Evolutionary conservation across 2,888 invertebrate species (phyloP).

Genomic region (Sycophila texana): DNA sequence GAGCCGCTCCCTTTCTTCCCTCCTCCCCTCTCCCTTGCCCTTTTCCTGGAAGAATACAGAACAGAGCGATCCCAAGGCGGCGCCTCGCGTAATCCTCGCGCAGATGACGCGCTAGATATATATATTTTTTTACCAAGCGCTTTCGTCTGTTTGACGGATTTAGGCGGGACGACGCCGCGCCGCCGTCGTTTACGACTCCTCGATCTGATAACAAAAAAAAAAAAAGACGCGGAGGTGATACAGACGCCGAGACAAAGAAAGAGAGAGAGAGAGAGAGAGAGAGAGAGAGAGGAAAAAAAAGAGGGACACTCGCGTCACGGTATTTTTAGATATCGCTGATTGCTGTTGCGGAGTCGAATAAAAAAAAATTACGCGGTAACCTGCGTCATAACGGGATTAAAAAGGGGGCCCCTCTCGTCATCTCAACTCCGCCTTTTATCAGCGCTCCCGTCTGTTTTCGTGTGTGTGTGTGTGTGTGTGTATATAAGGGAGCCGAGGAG

Average conservation of each 20-base stretch:
- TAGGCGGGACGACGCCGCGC: neutral
- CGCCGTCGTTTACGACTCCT: constrained; percentile 1
- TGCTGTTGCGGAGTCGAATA: constrained; percentile 36
- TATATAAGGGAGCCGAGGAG: neutral
- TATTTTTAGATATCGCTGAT: constrained; percentile 50
- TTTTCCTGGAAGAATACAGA: neutral
- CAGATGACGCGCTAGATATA: neutral
- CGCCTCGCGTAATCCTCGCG: neutral
- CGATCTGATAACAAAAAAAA: constrained; percentile 12
- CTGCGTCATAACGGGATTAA: constrained; percentile 46
- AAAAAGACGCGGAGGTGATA: neutral
- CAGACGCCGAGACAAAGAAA: neutral
- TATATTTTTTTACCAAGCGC: neutral
- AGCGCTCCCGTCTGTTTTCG: neutral
- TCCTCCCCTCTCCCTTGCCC: neutral
- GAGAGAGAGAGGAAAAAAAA: neutral
- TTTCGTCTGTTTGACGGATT: constrained; percentile 10
- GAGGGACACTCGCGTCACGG: neutral
- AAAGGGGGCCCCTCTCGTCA: neutral
- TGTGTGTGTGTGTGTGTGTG: constrained; percentile 9
- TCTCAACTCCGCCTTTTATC: constrained; percentile 25
- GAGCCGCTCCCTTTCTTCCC: neutral
- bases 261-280: neutral
- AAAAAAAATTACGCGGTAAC: constrained; percentile 33
- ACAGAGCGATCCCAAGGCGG: constrained; percentile 1